A percentile compares a stretch with the other conserved stretches of the same genome.
Evolutionary conservation across 1,140 invertebrate species (phyloP).

Genomic region (Bombus turneri): DNA sequence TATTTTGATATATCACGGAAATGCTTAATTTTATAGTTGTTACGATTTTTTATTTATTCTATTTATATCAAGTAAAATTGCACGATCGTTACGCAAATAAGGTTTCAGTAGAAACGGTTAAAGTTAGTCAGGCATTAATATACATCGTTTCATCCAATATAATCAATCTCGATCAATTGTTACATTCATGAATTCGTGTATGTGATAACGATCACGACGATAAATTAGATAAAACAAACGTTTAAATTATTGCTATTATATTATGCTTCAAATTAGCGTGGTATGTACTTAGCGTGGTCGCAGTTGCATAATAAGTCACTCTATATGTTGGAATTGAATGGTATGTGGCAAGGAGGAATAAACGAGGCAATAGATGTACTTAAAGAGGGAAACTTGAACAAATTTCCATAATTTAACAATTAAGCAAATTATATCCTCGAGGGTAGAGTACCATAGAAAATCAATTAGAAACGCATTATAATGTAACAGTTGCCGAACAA

Average conservation of each 20-base stretch:
- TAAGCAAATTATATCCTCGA: background rate
- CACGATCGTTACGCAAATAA: background rate
- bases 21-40: background rate
- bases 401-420: background rate
- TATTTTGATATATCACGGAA: no score
- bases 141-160: background rate
- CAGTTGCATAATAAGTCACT: background rate
- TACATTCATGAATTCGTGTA: background rate
- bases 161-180: background rate
- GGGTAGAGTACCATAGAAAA: background rate
- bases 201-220: background rate
- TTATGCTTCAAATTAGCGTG: background rate
- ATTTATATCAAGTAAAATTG: background rate
- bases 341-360: background rate
- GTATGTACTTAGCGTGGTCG: no score
- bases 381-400: background rate
- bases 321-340: background rate
- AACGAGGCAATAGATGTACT: background rate
- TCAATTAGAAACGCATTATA: background rate
- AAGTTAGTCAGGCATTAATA: background rate
- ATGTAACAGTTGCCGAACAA: background rate
- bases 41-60: background rate
- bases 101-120: background rate
- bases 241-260: background rate
- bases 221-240: background rate